Evolutionary conservation across 2,888 invertebrate genomes (phyloP).

Genomic region (Lottia gigantea): DNA sequence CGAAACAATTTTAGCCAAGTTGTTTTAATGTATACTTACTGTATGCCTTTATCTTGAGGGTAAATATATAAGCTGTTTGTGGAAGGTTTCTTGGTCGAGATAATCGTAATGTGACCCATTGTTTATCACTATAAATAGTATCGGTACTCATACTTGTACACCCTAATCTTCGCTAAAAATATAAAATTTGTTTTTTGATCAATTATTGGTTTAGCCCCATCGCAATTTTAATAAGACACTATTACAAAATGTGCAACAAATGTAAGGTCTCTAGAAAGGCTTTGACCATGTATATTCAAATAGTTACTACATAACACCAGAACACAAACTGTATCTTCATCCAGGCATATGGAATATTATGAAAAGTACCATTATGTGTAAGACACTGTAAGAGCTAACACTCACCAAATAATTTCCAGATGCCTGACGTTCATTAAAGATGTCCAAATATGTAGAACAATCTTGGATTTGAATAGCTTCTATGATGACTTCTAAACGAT

Average conservation of each 20-base stretch:
- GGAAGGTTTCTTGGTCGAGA: constrained; percentile 36
- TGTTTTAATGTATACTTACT: constrained; percentile 38
- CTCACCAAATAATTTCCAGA: constrained; percentile 46
- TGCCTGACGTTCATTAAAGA: constrained; percentile 44
- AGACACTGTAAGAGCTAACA: background rate
- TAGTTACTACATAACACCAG: too few species aligned
- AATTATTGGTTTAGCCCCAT: too few species aligned
- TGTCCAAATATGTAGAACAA: constrained; percentile 41
- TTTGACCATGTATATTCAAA: too few species aligned
- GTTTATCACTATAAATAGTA: constrained; percentile 40
- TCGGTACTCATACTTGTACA: constrained; percentile 43
- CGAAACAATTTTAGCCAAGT: too few species aligned
- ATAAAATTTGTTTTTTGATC: too few species aligned
- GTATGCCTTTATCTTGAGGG: constrained; percentile 43
- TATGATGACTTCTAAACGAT: constrained; percentile 49
- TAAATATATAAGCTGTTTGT: constrained; percentile 43
- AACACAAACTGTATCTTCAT: too few species aligned
- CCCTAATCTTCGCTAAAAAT: constrained; percentile 43
- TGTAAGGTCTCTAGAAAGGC: too few species aligned
- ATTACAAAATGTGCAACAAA: too few species aligned
- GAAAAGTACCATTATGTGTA: too few species aligned
- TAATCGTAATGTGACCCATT: constrained; percentile 41
- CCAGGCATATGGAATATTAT: too few species aligned
- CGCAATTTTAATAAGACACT: too few species aligned
- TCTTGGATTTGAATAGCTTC: constrained; percentile 44